Evolutionary conservation across 2,888 invertebrate species (phyloP), one percentile per base, ranked within the genome.

Genomic region (Lasioglossum vierecki): DNA sequence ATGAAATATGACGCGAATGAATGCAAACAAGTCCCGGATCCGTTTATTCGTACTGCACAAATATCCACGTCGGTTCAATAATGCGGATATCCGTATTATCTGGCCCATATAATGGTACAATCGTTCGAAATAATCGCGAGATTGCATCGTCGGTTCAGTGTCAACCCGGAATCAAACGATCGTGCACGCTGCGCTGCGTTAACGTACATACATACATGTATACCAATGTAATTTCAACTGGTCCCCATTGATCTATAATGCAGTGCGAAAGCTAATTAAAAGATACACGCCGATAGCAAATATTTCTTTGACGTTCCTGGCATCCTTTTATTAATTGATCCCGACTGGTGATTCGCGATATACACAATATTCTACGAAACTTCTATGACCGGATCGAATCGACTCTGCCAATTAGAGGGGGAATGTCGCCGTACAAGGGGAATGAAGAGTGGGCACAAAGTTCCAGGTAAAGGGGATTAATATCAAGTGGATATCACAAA

Each of bases 121-220:
- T 70, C n/a, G 80, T 53, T 53, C 46, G 76, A 66, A 72, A 84
- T 70, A 70, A 30, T 78, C 39, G 75, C 26, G 57, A 78, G 44
- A 71, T 73, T 49, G 46, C 41, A 26, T 60, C n/a, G 49, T 76
- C 46, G 60, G 35, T 80, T 53, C 72, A 18, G 63, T 66, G 44
- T 66, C 49, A 35, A 35, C 26, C 9, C 66, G 30, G 63, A 30
- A 44, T 30, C 49, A 15, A 44, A 41, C 9, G 49, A 53, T 70
- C 26, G n/a, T 49, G 46, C 49, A 49, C 15, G 13, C 35, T 18
- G 66, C 15, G 13, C 35, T 18, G 15, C 22, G 49, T 53, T 35
- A 22, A 53, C 70, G n/a, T 73, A 53, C 35, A n/a, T 8, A 46
- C 15, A 46, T 5, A 15, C 5, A 15, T 8, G n/a, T 9, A n/a